Conservation (phyloP, 2,113 vertebrate genomes). For the Burhinus bistriatus region DNA sequence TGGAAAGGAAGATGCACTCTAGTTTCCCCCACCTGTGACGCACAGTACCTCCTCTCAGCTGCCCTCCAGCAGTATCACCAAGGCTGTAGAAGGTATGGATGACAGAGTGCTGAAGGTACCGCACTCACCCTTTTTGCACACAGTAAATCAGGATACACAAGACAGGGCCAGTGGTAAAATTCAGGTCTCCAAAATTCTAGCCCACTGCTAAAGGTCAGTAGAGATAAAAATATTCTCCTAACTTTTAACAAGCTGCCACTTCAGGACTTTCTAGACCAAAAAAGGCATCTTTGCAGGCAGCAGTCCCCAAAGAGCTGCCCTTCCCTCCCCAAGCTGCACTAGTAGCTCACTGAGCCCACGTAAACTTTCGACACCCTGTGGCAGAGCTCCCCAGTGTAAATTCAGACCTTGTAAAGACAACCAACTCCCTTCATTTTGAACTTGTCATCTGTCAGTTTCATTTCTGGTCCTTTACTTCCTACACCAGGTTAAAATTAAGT, state of each 20-base stretch:
- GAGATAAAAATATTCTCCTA: conserved; percentile 8
- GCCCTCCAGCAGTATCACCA: neutral
- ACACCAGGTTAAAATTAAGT: neutral
- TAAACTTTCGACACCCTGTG: neutral
- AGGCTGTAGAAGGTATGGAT: neutral
- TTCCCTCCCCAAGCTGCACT: neutral
- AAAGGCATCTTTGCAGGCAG: neutral
- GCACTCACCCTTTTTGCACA: neutral
- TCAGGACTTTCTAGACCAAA: neutral
- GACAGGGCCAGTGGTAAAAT: neutral
- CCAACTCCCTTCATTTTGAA: neutral
- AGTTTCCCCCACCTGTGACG: neutral
- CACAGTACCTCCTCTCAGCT: neutral
- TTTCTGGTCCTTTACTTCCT: neutral
- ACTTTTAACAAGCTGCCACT: neutral
- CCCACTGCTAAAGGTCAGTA: neutral
- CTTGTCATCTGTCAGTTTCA: neutral
- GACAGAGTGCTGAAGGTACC: neutral
- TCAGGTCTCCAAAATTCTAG: neutral
- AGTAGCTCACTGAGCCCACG: neutral
- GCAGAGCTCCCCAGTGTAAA: neutral
- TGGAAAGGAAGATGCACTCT: neutral
- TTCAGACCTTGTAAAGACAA: neutral
- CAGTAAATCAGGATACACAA: neutral
- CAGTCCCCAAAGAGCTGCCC: neutral